Conservation (phyloP, 1,140 invertebrate genomes). For the Drosophila oshimai region DNA sequence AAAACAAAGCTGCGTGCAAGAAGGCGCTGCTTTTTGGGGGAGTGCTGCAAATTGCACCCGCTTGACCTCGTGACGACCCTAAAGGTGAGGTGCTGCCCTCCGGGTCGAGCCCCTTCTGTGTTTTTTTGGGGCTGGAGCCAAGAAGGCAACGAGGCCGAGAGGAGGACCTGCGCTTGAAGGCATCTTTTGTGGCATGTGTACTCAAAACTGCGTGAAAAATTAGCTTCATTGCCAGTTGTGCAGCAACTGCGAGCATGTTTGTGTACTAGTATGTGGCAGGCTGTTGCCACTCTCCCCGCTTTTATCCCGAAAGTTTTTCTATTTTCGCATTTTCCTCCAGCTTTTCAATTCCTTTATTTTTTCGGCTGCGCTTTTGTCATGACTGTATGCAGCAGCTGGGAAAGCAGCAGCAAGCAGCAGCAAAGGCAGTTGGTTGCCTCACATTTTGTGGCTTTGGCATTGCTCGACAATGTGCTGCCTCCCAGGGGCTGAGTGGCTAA, state of each 20-base stretch:
- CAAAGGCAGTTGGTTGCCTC: constrained; percentile 15
- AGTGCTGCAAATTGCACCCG: constrained; percentile 32
- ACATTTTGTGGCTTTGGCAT: constrained; percentile 56
- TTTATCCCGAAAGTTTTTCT: constrained; percentile 26
- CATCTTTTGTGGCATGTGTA: constrained; percentile 56
- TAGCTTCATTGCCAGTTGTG: constrained; percentile 57
- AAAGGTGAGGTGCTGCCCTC: constrained; percentile 11
- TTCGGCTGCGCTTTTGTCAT: constrained; percentile 49
- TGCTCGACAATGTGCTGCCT: constrained; percentile 33
- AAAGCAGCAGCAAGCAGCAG: not conserved
- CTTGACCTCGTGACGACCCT: constrained; percentile 45
- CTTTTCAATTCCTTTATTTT: not conserved
- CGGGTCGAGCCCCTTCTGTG: constrained; percentile 1
- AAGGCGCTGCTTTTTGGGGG: constrained; percentile 8
- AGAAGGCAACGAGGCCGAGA: not conserved
- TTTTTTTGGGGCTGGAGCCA: constrained; percentile 7
- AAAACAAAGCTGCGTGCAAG: constrained; percentile 21
- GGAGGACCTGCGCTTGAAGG: constrained; percentile 33
- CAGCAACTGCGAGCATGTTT: constrained; percentile 4
- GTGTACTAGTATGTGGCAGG: constrained; percentile 12
- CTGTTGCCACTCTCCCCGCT: constrained; percentile 7
- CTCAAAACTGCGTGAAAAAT: constrained; percentile 72
- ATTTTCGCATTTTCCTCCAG: not conserved
- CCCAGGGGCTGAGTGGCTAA: constrained; percentile 25
- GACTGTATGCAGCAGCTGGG: constrained; percentile 27